Percentiles rank a stretch among this genome's conserved stretches.
phyloP scores from a whole-genome alignment of 1,140 invertebrate species.

The Globodera rostochiensis region DNA sequence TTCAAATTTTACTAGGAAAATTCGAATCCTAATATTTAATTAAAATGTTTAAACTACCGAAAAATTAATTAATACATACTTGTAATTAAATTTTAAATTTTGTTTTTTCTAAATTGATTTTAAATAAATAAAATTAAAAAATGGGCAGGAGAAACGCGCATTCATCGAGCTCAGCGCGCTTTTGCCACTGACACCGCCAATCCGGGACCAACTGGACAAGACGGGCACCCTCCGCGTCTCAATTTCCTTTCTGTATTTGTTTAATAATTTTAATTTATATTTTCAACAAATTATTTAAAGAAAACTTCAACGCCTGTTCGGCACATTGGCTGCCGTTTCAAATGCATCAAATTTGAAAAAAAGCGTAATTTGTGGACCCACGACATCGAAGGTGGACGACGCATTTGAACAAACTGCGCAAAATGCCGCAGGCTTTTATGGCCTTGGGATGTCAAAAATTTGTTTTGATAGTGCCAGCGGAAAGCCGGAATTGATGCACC shows the following conservation, averaged over 20 bases:
- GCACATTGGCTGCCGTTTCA: background rate
- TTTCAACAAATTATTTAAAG: background rate
- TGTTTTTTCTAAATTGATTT: no score
- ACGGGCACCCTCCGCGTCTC: conserved; percentile 12
- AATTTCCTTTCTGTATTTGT: conserved; percentile 10
- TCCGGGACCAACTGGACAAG: conserved; percentile 25
- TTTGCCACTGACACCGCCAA: conserved; percentile 19
- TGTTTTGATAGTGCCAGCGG: background rate
- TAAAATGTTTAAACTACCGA: no score
- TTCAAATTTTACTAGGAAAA: no score
- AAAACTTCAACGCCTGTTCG: background rate
- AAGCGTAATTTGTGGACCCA: background rate
- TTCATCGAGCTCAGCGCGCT: conserved; percentile 14
- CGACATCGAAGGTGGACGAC: background rate
- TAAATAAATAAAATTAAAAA: no score
- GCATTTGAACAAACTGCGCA: background rate
- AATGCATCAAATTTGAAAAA: background rate
- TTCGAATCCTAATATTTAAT: no score
- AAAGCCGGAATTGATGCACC: conserved; percentile 2
- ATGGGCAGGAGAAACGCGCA: conserved; percentile 13
- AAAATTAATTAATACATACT: no score
- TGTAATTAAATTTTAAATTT: background rate
- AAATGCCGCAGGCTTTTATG: background rate
- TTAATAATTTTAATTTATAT: background rate
- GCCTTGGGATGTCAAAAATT: background rate